Percentiles rank a stretch among this genome's conserved stretches.
phyloP scores from a whole-genome alignment of 2,888 invertebrate species.

The Drosophila greeni region DNA sequence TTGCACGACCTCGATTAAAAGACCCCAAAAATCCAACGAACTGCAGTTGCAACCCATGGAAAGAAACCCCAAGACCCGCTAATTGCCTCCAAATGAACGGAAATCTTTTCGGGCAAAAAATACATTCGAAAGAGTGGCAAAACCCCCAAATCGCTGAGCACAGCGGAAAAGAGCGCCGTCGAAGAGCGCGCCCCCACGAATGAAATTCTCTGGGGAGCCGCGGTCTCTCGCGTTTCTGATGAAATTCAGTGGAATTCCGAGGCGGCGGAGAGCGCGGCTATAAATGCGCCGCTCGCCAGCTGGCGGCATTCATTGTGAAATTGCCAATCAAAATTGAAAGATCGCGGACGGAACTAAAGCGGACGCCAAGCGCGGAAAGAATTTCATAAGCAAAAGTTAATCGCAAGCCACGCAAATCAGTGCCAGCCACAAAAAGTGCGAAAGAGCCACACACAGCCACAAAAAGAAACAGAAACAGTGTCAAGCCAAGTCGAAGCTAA shows the following conservation, averaged over 20 bases:
- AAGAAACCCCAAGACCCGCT: constrained; percentile 41
- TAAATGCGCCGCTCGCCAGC: constrained; percentile 66
- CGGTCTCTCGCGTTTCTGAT: constrained; percentile 58
- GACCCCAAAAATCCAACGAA: constrained; percentile 2
- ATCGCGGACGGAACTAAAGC: constrained; percentile 57
- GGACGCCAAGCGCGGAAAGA: constrained; percentile 67
- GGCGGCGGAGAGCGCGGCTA: constrained; percentile 66
- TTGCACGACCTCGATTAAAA: constrained; percentile 28
- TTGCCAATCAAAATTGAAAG: constrained; percentile 78
- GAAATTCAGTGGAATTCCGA: constrained; percentile 68
- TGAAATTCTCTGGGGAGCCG: constrained; percentile 9
- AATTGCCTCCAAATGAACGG: constrained; percentile 59
- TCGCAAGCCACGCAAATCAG: constrained; percentile 47
- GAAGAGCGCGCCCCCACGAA: constrained; percentile 30
- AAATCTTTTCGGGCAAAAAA: constrained; percentile 45
- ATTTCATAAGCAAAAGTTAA: constrained; percentile 76
- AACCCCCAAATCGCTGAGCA: constrained; percentile 29
- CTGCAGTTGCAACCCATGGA: constrained; percentile 40
- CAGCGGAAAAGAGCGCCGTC: constrained; percentile 8
- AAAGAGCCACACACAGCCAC: constrained; percentile 19
- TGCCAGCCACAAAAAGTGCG: constrained; percentile 41
- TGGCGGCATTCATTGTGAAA: constrained; percentile 77
- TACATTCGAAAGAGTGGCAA: constrained; percentile 16
- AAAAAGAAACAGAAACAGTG: constrained; percentile 37
- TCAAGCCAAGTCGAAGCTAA: constrained; percentile 45